Percentiles rank a stretch among this genome's conserved stretches.
Evolutionary conservation across 1,140 invertebrate species (phyloP).

Genomic region (Babylonia areolata): DNA sequence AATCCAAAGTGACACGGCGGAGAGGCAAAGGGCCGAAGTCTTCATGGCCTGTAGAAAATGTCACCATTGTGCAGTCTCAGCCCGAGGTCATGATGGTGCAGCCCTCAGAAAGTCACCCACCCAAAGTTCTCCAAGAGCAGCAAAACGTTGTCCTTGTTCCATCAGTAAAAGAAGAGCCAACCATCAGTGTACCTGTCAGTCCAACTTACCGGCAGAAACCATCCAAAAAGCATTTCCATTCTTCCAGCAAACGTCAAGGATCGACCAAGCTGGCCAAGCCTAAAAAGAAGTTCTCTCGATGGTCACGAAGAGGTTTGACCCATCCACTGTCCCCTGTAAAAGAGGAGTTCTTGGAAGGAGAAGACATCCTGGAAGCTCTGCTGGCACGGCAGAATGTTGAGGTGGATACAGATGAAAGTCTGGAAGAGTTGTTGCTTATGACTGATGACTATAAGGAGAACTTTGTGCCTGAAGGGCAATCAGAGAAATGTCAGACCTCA

Average conservation of each 20-base stretch:
- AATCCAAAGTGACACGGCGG: slow-evolving; percentile 43
- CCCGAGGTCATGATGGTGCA: slow-evolving; percentile 19
- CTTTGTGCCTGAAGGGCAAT: neutral
- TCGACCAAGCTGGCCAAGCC: neutral
- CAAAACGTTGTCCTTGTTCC: neutral
- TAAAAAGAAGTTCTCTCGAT: slow-evolving; percentile 4
- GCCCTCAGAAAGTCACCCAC: neutral
- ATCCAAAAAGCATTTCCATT: neutral
- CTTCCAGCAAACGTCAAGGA: neutral
- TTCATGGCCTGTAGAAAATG: slow-evolving; percentile 31
- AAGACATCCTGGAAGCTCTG: slow-evolving; percentile 33
- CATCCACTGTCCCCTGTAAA: slow-evolving; percentile 40
- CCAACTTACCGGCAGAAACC: neutral
- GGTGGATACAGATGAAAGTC: slow-evolving; percentile 34
- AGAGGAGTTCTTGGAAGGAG: slow-evolving; percentile 37
- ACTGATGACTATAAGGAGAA: slow-evolving; percentile 28
- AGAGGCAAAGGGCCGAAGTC: neutral
- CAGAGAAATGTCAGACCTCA: neutral
- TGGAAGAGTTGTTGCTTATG: slow-evolving; percentile 22
- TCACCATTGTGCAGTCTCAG: slow-evolving; percentile 31
- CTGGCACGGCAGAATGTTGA: slow-evolving; percentile 31
- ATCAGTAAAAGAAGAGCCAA: neutral
- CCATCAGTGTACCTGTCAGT: neutral
- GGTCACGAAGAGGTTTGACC: neutral
- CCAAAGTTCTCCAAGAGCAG: slow-evolving; percentile 8